Conservation (phyloP, 2,113 vertebrate species). For the Callocephalon fimbriatum region DNA sequence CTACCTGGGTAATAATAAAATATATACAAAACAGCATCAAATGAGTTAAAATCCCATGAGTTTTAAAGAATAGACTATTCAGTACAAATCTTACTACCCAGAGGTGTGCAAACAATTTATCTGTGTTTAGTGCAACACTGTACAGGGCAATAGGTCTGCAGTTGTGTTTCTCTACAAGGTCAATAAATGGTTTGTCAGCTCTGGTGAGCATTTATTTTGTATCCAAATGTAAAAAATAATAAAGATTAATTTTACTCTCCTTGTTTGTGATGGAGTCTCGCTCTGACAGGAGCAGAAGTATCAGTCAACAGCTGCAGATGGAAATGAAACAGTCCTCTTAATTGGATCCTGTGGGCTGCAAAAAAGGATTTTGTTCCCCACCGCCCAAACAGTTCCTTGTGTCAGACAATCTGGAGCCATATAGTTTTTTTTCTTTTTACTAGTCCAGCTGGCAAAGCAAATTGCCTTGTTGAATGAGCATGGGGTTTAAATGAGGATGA, state of each 20-base stretch:
- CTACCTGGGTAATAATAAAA: not conserved
- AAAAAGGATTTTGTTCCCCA: not conserved
- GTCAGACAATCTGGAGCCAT: slow-evolving; percentile 21
- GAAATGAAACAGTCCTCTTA: not conserved
- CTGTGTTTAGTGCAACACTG: slow-evolving; percentile 27
- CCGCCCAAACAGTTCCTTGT: not conserved
- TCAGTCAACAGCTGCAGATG: not conserved
- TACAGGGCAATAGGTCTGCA: not conserved
- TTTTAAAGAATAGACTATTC: slow-evolving; percentile 11
- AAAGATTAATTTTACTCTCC: not conserved
- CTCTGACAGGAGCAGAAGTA: slow-evolving; percentile 1
- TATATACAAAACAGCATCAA: not conserved
- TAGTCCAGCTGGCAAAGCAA: slow-evolving; percentile 1
- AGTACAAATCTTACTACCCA: slow-evolving; percentile 29
- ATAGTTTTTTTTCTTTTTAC: not conserved
- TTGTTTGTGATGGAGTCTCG: not conserved
- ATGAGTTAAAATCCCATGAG: not conserved
- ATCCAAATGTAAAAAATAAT: slow-evolving; percentile 11
- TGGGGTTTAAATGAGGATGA: not conserved
- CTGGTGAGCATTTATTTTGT: slow-evolving; percentile 22
- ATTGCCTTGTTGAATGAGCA: slow-evolving; percentile 14
- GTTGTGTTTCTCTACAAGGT: not conserved
- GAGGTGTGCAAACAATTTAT: slow-evolving; percentile 56
- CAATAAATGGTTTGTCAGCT: slow-evolving; percentile 11
- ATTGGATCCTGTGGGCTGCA: not conserved